Conservation (phyloP, 2,888 invertebrate species). For the Calliscelio sp. region DNA sequence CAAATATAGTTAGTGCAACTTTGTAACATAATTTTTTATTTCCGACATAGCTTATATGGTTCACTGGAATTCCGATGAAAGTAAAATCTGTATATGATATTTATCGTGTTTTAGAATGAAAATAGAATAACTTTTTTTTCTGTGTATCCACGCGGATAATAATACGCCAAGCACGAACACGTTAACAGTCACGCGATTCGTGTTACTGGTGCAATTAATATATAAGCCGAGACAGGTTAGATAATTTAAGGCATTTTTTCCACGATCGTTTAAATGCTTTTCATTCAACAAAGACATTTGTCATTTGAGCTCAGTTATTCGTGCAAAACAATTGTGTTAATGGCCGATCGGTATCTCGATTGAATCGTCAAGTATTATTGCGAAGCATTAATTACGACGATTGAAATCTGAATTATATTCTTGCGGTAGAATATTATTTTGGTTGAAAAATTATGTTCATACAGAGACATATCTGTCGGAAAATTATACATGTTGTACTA, state of each 20-base stretch:
- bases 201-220: conserved; percentile 45
- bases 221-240: conserved; percentile 28
- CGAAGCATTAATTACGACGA: neutral
- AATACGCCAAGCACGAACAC: conserved; percentile 44
- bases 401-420: neutral
- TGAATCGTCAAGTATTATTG: neutral
- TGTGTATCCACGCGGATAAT: conserved; percentile 27
- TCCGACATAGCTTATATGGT: neutral
- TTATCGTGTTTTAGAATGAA: conserved; percentile 34
- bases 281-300: conserved; percentile 25
- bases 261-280: conserved; percentile 3
- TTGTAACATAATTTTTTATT: conserved; percentile 14
- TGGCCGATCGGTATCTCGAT: neutral
- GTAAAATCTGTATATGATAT: conserved; percentile 25
- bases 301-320: conserved; percentile 2
- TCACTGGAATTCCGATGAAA: conserved; percentile 26
- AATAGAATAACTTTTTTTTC: conserved; percentile 38
- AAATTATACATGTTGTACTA: too few species aligned
- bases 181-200: conserved; percentile 59
- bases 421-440: too few species aligned
- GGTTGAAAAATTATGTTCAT: too few species aligned
- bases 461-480: too few species aligned
- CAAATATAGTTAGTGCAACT: neutral
- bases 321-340: conserved; percentile 7
- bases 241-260: conserved; percentile 33